Base-by-base conservation (phyloP, 2,888 invertebrate genomes). In the Netelia virgata region DNA sequence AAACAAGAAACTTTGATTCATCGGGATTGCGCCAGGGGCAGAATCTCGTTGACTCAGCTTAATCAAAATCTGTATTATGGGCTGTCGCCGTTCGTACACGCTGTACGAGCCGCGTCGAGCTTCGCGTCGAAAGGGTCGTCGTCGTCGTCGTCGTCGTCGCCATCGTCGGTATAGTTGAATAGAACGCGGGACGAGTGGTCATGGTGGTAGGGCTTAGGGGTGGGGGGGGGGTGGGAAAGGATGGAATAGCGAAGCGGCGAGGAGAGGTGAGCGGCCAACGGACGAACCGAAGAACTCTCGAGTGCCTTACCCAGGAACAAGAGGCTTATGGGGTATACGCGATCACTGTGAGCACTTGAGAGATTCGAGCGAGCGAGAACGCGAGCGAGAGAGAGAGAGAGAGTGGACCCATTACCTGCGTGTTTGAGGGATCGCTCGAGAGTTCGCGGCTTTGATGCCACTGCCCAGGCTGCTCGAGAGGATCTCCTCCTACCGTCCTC, bases 341-440 rank as follows among this genome's bases (percentile, higher is more conserved):
- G 50, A 78, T 61, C 78, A 28, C 70, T 70, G 70, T 6, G 87
- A 76, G 72, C 79, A 86, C 90, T 90, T 84, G 85, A 89, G 69
- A 20, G 41, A 53, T 14, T 1, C 16, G 36, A 36, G 6, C 6
- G 36, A 36, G 36, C 23, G 23, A 23, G n/a, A n/a, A n/a, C n/a
- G 2, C 23, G 23, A 23, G 23, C 36, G 8, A 36, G 36, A 36
- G 36, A 36, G 36, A 36, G 11, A 8, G 16, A 53, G 53, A 53
- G 53, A 53, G 53, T n/a, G 53, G 88, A 90, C 86, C 90, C 91
- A 91, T 92, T 91, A 91, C 89, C 86, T 87, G 88, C 89, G 88
- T 90, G 90, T 91, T 92, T 92, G 92, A 91, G 89, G 88, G 89
- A 89, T 88, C 88, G 88, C 86, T 86, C 87, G 16, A 53, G 53